Base-by-base conservation (phyloP, 1,140 invertebrate species). In the Hyphantria cunea region DNA sequence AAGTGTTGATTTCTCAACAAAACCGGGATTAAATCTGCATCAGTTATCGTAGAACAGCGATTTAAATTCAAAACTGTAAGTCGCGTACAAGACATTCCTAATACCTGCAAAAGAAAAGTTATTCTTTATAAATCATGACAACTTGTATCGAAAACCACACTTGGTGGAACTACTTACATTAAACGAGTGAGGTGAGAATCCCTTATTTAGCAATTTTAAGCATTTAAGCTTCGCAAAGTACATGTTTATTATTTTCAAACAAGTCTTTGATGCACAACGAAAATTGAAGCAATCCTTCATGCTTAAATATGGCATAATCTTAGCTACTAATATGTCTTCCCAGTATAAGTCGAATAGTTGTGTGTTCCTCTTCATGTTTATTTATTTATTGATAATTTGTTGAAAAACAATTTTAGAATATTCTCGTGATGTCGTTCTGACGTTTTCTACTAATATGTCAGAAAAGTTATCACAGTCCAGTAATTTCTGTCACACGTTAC, bases 251-350 rank as follows among this genome's bases (percentile, higher is more conserved):
- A 91, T 86, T 70, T 86, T 80, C 10, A 82, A 69, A 72, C 82
- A 90, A 64, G 85, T 89, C 72, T 78, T 90, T 0, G 92, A 93
- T 48, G 91, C 92, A 66, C 91, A 90, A 17, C 93, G 89, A 70
- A 93, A 84, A 74, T 89, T 91, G 49, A 93, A 93, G 63, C 92
- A 91, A 50, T 93, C 93, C 15, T 87, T 84, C 2, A 93, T 79
- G 6, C 89, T 76, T 13, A 93, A 70, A 54, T 88, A 81, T 0
- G 81, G 80, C n/a, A 92, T 65, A 44, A 93, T 67, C 55, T 91
- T 84, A 0, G 91, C 82, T 13, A 93, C 88, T 32, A 93, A 78
- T 64, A 93, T 91, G 73, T 93, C 92, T 61, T 93, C 92, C 93
- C 93, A 93, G 55, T 86, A 92, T 17, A 93, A 77, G 70, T 93